These are phyloP conservation scores for Cyprinella venusta DNA, from an alignment of 2,797 vertebrate genomes.

Conservation along the genomic window DNA sequence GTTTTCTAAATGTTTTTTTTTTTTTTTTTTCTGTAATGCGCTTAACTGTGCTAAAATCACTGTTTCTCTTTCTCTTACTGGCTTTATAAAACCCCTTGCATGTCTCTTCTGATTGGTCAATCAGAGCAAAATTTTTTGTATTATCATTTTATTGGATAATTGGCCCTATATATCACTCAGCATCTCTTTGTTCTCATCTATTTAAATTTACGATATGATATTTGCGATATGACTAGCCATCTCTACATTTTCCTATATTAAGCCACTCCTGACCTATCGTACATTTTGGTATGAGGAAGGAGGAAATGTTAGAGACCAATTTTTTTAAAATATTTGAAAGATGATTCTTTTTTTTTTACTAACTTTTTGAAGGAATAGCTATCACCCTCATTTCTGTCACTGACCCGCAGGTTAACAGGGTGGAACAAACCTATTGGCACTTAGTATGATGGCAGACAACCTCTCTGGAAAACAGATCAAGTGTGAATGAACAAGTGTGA, in stretches of 20 bases:
- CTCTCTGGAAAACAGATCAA: constrained; percentile 30
- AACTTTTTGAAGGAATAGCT: not conserved
- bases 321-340: not conserved
- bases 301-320: not conserved
- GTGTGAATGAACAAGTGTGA: not conserved
- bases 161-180: not conserved
- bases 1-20: not conserved
- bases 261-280: not conserved
- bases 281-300: not conserved
- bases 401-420: constrained; percentile 10
- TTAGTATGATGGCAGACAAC: constrained; percentile 16
- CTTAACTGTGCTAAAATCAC: not conserved
- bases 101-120: not conserved
- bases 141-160: not conserved
- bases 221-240: not conserved
- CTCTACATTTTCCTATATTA: not conserved
- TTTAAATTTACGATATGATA: not conserved
- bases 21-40: not conserved
- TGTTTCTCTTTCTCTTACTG: not conserved
- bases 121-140: not conserved
- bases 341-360: constrained; percentile 26
- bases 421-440: constrained; percentile 18
- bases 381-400: constrained; percentile 21
- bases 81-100: not conserved
- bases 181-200: not conserved